Conservation (phyloP, 2,888 invertebrate genomes). For the Slavum lentiscoides region DNA sequence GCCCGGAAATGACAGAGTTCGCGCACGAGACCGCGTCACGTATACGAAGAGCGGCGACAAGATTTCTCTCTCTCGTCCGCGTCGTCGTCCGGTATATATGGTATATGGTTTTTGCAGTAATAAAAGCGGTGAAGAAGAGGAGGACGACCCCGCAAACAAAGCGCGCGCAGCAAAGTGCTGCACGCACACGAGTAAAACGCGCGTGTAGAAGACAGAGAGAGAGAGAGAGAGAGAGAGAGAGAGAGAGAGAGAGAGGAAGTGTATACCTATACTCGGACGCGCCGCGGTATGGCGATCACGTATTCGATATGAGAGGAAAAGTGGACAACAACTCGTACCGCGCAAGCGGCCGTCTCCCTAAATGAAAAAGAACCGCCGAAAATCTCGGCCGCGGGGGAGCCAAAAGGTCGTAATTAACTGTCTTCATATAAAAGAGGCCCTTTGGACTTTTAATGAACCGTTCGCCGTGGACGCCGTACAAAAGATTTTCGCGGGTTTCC, state of each 20-base stretch:
- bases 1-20: constrained; percentile 46
- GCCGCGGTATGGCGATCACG: constrained; percentile 39
- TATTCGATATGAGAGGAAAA: constrained; percentile 50
- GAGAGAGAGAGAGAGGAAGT: neutral
- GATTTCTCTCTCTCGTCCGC: constrained; percentile 15
- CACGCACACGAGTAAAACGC: neutral
- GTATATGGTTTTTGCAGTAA: neutral
- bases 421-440: constrained; percentile 43
- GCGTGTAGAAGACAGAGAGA: too few species aligned
- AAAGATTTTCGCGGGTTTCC: constrained; percentile 25
- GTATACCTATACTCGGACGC: neutral
- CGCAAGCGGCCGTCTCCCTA: constrained; percentile 8
- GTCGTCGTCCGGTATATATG: neutral
- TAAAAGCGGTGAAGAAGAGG: neutral
- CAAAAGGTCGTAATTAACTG: constrained; percentile 50
- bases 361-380: constrained; percentile 52
- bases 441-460: constrained; percentile 48
- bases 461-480: neutral
- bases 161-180: constrained; percentile 21
- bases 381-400: constrained; percentile 38
- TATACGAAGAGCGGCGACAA: constrained; percentile 39
- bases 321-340: constrained; percentile 33
- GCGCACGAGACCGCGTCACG: constrained; percentile 40
- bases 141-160: too few species aligned
- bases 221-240: too few species aligned